phyloP scores from a whole-genome alignment of 1,140 invertebrate species.

The Elymnias hypermnestra region DNA sequence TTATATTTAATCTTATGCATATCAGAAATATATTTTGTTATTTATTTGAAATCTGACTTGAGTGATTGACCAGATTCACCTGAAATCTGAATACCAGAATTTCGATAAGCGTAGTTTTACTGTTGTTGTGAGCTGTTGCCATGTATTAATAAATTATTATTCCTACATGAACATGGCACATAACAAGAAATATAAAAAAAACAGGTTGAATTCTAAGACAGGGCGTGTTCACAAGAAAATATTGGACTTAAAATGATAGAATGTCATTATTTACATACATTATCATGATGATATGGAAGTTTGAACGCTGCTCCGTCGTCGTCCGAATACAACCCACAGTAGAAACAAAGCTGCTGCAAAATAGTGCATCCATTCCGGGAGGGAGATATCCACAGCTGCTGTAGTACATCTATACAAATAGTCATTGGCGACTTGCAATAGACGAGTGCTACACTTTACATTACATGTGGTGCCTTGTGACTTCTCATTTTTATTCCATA shows the following conservation, averaged over 20 bases:
- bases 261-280: constrained; percentile 40
- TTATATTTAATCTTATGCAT: no score
- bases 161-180: not conserved
- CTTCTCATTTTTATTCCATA: not conserved
- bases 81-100: no score
- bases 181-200: no score
- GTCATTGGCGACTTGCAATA: constrained; percentile 13
- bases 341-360: constrained; percentile 53
- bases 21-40: no score
- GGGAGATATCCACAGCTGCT: constrained; percentile 58
- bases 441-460: constrained; percentile 3
- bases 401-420: constrained; percentile 56
- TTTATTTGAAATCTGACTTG: no score
- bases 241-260: not conserved
- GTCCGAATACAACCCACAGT: constrained; percentile 50
- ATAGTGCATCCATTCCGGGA: constrained; percentile 65
- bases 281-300: constrained; percentile 36
- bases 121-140: no score
- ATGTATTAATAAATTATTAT: not conserved
- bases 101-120: no score
- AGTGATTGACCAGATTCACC: no score
- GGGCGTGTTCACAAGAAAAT: no score
- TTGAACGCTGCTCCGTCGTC: constrained; percentile 41
- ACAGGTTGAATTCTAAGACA: no score
- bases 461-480: constrained; percentile 30